Percentiles rank a stretch among this genome's conserved stretches.
Evolutionary conservation across 2,888 invertebrate genomes (phyloP).

Genomic region (Campoplex capitator): DNA sequence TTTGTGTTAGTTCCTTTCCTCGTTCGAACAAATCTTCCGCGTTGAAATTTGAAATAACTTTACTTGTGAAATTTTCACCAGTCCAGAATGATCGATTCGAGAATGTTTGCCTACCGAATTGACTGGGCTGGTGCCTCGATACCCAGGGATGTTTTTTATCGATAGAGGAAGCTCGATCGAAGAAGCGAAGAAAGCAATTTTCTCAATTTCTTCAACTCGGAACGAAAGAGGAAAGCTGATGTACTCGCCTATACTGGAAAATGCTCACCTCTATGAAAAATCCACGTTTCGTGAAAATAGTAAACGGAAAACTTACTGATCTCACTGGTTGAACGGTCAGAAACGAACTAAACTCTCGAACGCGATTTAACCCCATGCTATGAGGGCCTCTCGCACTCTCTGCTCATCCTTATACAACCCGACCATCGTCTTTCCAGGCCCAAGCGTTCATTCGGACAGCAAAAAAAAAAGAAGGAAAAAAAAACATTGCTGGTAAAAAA

Average conservation of each 20-base stretch:
- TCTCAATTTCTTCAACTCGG: background rate
- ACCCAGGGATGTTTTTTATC: background rate
- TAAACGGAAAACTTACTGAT: slow-evolving; percentile 54
- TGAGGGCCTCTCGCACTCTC: slow-evolving; percentile 24
- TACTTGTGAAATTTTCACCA: background rate
- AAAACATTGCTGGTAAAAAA: slow-evolving; percentile 73
- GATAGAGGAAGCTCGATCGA: background rate
- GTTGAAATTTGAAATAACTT: background rate
- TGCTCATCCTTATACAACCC: slow-evolving; percentile 71
- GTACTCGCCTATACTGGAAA: background rate
- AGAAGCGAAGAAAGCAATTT: background rate
- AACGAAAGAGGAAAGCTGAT: too few species aligned
- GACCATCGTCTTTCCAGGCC: slow-evolving; percentile 76
- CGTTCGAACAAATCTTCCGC: background rate
- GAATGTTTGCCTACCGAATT: background rate
- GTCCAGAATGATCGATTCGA: background rate
- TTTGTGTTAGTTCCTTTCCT: background rate
- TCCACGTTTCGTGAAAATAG: slow-evolving; percentile 3
- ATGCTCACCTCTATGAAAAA: slow-evolving; percentile 56
- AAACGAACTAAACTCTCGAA: slow-evolving; percentile 77
- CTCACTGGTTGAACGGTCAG: slow-evolving; percentile 74
- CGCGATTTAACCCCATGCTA: slow-evolving; percentile 78
- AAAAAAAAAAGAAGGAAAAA: slow-evolving; percentile 70
- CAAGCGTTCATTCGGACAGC: slow-evolving; percentile 59
- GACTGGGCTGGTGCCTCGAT: background rate